A percentile compares a stretch with the other conserved stretches of the same genome.
Evolutionary conservation across 2,888 invertebrate species (phyloP).

Genomic region (Macropis europaea): DNA sequence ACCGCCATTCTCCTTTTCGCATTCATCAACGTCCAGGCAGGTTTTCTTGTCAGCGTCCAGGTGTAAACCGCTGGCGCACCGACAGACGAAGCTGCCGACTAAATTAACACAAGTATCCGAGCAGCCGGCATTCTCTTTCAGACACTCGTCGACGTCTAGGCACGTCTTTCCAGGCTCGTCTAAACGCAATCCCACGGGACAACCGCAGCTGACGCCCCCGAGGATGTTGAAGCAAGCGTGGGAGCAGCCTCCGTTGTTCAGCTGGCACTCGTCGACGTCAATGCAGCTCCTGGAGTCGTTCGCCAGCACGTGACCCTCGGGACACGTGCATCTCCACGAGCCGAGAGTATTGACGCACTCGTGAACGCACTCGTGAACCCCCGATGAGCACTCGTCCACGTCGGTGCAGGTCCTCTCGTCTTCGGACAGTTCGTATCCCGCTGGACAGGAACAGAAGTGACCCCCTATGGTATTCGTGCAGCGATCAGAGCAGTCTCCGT

Average conservation of each 20-base stretch:
- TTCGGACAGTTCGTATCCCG: slow-evolving; percentile 79
- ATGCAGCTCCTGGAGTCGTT: slow-evolving; percentile 78
- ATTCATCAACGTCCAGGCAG: slow-evolving; percentile 80
- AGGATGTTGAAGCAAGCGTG: slow-evolving; percentile 83
- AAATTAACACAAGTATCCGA: slow-evolving; percentile 80
- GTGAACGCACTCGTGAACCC: slow-evolving; percentile 79
- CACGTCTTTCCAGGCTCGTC: slow-evolving; percentile 72
- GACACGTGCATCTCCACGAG: slow-evolving; percentile 76
- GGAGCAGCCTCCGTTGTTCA: slow-evolving; percentile 83
- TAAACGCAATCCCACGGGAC: slow-evolving; percentile 78
- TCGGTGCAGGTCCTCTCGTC: slow-evolving; percentile 77
- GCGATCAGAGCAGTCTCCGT: slow-evolving; percentile 81
- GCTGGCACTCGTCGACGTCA: slow-evolving; percentile 81
- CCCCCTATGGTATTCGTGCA: slow-evolving; percentile 81
- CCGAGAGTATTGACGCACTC: slow-evolving; percentile 80
- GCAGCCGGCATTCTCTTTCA: slow-evolving; percentile 76
- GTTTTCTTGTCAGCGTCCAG: slow-evolving; percentile 62
- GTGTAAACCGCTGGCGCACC: slow-evolving; percentile 79
- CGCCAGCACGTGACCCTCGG: slow-evolving; percentile 71
- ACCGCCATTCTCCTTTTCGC: slow-evolving; percentile 75
- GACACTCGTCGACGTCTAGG: slow-evolving; percentile 77
- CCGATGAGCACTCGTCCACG: slow-evolving; percentile 78
- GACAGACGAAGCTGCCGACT: slow-evolving; percentile 82
- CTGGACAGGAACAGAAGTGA: slow-evolving; percentile 82
- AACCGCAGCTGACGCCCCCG: slow-evolving; percentile 81